Percentiles rank a stretch among this genome's conserved stretches.
These are phyloP conservation scores for Muscicapa striata DNA, from an alignment of 2,797 vertebrate genomes.

Conservation along the genomic window DNA sequence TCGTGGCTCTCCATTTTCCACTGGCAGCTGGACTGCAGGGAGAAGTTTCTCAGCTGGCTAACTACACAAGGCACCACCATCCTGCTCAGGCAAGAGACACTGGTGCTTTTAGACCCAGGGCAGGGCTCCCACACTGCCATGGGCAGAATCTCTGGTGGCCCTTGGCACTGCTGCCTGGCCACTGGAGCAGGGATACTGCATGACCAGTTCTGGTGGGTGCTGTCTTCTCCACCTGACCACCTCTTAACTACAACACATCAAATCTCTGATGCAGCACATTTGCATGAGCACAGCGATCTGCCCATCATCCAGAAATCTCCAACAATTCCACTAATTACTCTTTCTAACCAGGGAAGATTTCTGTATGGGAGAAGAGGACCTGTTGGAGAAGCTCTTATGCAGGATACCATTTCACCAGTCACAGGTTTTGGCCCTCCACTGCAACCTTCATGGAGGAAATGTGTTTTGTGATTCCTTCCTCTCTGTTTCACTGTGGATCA, in stretches of 20 bases:
- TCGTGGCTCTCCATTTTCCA: background rate
- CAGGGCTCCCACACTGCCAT: background rate
- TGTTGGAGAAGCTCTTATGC: background rate
- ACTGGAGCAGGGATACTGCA: background rate
- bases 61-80: background rate
- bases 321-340: constrained; percentile 3
- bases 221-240: background rate
- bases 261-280: background rate
- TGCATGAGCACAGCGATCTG: background rate
- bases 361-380: background rate
- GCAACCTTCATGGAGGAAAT: background rate
- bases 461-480: background rate
- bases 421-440: background rate
- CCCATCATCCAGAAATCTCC: background rate
- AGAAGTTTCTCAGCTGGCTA: background rate
- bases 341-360: background rate
- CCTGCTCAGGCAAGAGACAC: background rate
- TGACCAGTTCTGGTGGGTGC: background rate
- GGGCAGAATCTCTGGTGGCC: background rate
- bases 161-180: background rate
- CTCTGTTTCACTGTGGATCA: background rate
- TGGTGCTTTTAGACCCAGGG: background rate
- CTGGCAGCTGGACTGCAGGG: background rate
- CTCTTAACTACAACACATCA: background rate
- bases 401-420: background rate